Evolutionary conservation across 2,797 vertebrate genomes (phyloP).

Genomic region (Chelon labrosus): DNA sequence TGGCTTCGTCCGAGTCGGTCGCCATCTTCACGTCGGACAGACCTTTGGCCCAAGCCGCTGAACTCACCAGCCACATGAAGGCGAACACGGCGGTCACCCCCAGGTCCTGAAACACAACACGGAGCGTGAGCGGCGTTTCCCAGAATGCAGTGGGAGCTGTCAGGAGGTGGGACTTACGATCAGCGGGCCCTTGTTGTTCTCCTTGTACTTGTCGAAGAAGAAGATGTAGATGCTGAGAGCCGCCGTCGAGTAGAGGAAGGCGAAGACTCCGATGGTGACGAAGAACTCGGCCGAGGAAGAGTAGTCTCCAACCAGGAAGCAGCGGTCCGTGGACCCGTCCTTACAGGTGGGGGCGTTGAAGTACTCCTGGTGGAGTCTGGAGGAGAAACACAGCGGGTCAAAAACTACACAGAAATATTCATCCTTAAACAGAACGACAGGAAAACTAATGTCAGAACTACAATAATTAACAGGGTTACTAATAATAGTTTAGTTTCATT

Average conservation of each 20-base stretch:
- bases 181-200: slow-evolving; percentile 91
- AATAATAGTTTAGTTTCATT: too few species aligned
- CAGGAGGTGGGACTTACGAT: slow-evolving; percentile 78
- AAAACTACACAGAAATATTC: too few species aligned
- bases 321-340: slow-evolving; percentile 46
- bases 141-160: not conserved
- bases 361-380: slow-evolving; percentile 91
- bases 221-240: slow-evolving; percentile 89
- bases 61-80: slow-evolving; percentile 94
- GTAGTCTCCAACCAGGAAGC: slow-evolving; percentile 90
- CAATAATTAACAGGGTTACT: too few species aligned
- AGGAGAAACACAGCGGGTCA: not conserved
- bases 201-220: slow-evolving; percentile 90
- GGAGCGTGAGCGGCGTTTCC: not conserved
- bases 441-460: too few species aligned
- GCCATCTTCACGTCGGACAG: slow-evolving; percentile 90
- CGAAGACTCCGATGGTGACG: slow-evolving; percentile 91
- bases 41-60: slow-evolving; percentile 92
- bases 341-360: slow-evolving; percentile 87
- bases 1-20: slow-evolving; percentile 87
- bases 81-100: slow-evolving; percentile 87
- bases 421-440: too few species aligned
- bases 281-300: slow-evolving; percentile 93
- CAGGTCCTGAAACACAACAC: slow-evolving; percentile 85
- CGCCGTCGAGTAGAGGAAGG: slow-evolving; percentile 90